Evolutionary conservation across 2,113 vertebrate genomes (phyloP).

Genomic region (Trochalopteron elliotii): DNA sequence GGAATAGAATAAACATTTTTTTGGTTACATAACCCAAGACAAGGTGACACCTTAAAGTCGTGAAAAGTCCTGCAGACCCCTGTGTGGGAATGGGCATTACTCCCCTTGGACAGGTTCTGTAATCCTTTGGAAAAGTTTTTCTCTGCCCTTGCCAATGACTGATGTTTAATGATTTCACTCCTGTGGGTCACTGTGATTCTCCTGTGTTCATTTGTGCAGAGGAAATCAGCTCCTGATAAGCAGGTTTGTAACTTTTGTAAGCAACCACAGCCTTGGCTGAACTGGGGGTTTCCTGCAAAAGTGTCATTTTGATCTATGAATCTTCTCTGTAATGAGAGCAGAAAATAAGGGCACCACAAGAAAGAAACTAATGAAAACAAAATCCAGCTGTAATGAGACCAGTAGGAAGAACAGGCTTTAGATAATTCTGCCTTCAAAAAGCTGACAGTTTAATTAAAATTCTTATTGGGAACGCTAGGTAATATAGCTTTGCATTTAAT

Average conservation of each 20-base stretch:
- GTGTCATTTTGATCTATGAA: constrained; percentile 50
- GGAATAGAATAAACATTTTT: too few relatives aligned
- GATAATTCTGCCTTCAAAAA: constrained; percentile 38
- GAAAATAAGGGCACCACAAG: constrained; percentile 54
- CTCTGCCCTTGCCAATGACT: neutral
- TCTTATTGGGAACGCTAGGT: constrained; percentile 22
- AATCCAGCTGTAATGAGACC: constrained; percentile 56
- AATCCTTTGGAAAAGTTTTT: neutral
- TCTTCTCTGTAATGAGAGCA: constrained; percentile 26
- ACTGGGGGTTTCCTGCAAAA: neutral
- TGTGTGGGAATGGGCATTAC: neutral
- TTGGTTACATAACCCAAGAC: too few relatives aligned
- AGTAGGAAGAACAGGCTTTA: constrained; percentile 14
- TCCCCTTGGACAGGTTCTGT: neutral
- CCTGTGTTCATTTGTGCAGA: neutral
- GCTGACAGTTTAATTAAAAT: constrained; percentile 72
- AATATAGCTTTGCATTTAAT: constrained; percentile 39
- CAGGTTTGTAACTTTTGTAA: neutral
- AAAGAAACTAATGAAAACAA: constrained; percentile 64
- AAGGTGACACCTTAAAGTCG: rapidly evolving
- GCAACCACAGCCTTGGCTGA: neutral
- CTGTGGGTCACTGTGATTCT: neutral
- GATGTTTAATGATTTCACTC: neutral
- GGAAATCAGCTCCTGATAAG: constrained; percentile 15
- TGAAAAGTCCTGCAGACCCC: neutral